A percentile compares a stretch with the other conserved stretches of the same genome.
Evolutionary conservation across 2,113 vertebrate species (phyloP).

Genomic region (Psophia crepitans): DNA sequence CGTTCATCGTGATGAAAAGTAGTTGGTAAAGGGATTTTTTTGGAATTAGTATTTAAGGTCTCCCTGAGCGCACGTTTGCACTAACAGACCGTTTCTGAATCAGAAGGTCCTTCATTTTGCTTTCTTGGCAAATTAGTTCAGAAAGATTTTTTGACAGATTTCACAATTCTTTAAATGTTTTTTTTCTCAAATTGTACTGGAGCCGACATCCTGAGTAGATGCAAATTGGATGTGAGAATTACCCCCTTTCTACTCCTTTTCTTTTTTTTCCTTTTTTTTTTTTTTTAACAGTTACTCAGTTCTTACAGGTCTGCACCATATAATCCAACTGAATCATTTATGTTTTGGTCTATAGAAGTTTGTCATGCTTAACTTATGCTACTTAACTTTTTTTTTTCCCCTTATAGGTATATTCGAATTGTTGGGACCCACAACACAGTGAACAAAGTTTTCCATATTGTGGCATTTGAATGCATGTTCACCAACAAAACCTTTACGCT

Average conservation of each 20-base stretch:
- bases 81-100: background rate
- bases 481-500: conserved; percentile 87
- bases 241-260: background rate
- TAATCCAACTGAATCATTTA: background rate
- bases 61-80: background rate
- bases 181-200: background rate
- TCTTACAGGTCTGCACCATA: background rate
- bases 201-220: background rate
- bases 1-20: conserved; percentile 1
- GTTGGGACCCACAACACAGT: conserved; percentile 98
- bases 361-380: background rate
- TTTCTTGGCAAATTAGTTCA: conserved; percentile 4
- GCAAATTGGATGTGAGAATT: background rate
- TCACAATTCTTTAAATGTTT: background rate
- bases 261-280: background rate
- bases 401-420: conserved; percentile 89
- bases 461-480: conserved; percentile 98
- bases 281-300: background rate
- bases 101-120: background rate
- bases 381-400: background rate
- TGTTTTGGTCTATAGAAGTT: background rate
- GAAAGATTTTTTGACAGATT: background rate
- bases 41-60: background rate
- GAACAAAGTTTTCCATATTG: conserved; percentile 98
- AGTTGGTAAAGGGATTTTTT: background rate